Evolutionary conservation across 2,888 invertebrate genomes (phyloP), one percentile per base, ranked within the genome.

Genomic region (Escarpia spicata): DNA sequence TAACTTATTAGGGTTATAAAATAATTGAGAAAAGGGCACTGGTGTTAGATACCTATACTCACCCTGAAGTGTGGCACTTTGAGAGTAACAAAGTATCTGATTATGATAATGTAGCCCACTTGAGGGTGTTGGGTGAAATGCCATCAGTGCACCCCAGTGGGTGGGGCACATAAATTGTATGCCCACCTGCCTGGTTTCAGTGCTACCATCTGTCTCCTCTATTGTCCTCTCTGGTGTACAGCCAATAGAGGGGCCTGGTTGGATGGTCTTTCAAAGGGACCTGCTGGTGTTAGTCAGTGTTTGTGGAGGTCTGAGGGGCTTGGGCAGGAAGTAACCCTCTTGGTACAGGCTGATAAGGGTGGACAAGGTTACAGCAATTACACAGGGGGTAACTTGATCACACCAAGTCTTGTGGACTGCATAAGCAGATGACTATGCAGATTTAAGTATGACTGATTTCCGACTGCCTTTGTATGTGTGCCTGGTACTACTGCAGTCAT

Each of bases 361-460:
- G 75, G 19, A 26, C 75, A 75, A 75, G 75, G 75, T 75, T 75
- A 75, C 75, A 75, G 75, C 75, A 75, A 75, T 75, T 75, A 75
- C 8, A 6, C 75, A 75, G 75, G 75, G 75, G 52, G 75, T 75
- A 75, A 75, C 75, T 75, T 75, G 75, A 75, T 15, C 75, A 75
- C 19, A 75, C 75, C 75, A 75, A n/a, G 19, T 26, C 75, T 75
- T n/a, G 26, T 26, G 19, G 19, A 19, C 75, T n/a, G 6, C n/a
- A 75, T 75, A 26, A 19, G n/a, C 75, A 75, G 4, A 26, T 75
- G 19, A 75, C 75, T 75, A 75, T 19, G 75, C 75, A 75, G 75
- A 75, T 75, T 75, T 75, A 75, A 26, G 4, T 26, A 2, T 26
- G 6, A 75, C n/a, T 75, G 4, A 26, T 75, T 75, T 26, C 26